Evolutionary conservation across 2,797 vertebrate species (phyloP).

Genomic region (Hapalemur alaotrensis): DNA sequence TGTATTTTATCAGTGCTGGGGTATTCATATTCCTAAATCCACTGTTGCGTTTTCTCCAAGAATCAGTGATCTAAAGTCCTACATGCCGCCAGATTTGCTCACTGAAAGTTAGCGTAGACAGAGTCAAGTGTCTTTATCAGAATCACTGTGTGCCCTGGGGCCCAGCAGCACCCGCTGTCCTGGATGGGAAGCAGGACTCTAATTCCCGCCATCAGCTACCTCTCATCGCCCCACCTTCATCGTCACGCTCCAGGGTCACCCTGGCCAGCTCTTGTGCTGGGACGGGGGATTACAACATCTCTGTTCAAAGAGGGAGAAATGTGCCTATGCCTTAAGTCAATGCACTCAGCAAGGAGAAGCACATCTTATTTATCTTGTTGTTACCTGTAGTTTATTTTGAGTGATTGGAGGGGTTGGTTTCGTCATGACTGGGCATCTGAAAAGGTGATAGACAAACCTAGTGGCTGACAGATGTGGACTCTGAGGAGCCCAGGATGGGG

Average conservation of each 20-base stretch:
- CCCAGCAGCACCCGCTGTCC: neutral
- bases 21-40: neutral
- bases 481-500: conserved; percentile 60
- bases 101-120: neutral
- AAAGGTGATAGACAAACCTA: conserved; percentile 63
- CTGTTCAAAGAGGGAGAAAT: conserved; percentile 94
- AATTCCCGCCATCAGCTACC: conserved; percentile 75
- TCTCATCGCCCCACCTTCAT: conserved; percentile 74
- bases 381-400: conserved; percentile 84
- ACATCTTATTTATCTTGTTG: conserved; percentile 91
- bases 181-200: neutral
- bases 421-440: neutral
- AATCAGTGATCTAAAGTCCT: neutral
- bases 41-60: neutral
- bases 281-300: conserved; percentile 90
- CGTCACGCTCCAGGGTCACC: conserved; percentile 88
- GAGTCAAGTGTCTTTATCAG: neutral
- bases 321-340: conserved; percentile 99
- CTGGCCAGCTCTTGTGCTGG: conserved; percentile 91
- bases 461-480: conserved; percentile 60
- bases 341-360: conserved; percentile 99
- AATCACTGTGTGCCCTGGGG: neutral
- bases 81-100: neutral
- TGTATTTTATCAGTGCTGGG: neutral
- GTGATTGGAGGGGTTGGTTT: conserved; percentile 63